These are phyloP conservation scores for Gadus chalcogrammus DNA, from an alignment of 2,113 vertebrate species.

Conservation along the genomic window DNA sequence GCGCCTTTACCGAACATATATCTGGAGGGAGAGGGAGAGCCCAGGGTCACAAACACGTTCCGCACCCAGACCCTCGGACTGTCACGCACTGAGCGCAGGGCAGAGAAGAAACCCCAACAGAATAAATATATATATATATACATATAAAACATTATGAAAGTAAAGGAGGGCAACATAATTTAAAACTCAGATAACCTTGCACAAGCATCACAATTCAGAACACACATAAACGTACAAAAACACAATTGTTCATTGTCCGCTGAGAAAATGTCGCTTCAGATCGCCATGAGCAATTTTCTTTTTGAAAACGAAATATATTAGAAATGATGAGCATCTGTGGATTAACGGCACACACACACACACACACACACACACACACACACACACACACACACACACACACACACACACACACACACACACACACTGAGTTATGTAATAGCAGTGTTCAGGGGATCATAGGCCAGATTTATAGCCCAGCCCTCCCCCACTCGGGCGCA, in stretches of 20 bases:
- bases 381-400: constrained; percentile 29
- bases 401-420: constrained; percentile 24
- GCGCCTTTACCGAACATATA: constrained; percentile 99
- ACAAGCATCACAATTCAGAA: no score
- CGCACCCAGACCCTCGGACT: no score
- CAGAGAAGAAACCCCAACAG: no score
- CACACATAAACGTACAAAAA: no score
- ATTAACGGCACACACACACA: constrained; percentile 29
- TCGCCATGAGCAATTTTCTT: no score
- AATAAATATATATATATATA: no score
- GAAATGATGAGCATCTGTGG: constrained; percentile 42
- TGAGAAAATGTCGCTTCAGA: no score
- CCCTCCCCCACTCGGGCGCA: constrained; percentile 19
- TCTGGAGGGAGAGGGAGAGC: constrained; percentile 67
- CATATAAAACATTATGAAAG: no score
- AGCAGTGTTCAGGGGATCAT: constrained; percentile 52
- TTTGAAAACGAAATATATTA: constrained; percentile 25
- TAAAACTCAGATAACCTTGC: no score
- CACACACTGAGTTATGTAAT: constrained; percentile 53
- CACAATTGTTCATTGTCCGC: no score
- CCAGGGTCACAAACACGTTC: background rate
- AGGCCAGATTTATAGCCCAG: constrained; percentile 46
- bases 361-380: constrained; percentile 23
- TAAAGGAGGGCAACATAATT: no score
- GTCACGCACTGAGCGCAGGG: no score